Percentiles rank a stretch among this genome's conserved stretches.
phyloP scores from a whole-genome alignment of 2,888 invertebrate species.

The Pandemis corylana region DNA sequence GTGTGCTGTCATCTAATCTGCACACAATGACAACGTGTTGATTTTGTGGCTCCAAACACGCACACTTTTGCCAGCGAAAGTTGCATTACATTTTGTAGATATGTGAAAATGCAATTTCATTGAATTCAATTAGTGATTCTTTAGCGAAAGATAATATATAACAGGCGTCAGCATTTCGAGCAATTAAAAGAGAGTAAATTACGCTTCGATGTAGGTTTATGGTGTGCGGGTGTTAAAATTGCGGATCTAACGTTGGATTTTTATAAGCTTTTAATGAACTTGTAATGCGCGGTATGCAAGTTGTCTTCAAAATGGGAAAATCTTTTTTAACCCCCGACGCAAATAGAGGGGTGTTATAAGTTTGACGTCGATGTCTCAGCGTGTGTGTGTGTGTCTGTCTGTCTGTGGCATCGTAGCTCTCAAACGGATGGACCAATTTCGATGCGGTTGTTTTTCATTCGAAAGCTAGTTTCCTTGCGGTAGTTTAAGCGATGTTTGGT shows the following conservation, averaged over 20 bases:
- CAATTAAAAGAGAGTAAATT: constrained; percentile 36
- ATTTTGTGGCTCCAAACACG: constrained; percentile 56
- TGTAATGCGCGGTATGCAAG: too few species aligned
- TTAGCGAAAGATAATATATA: constrained; percentile 52
- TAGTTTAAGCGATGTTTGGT: too few species aligned
- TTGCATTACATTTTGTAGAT: constrained; percentile 63
- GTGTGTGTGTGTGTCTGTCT: too few species aligned
- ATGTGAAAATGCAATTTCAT: constrained; percentile 73
- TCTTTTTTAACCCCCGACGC: too few species aligned
- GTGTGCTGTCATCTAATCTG: constrained; percentile 59
- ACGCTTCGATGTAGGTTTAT: constrained; percentile 19
- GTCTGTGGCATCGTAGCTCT: too few species aligned
- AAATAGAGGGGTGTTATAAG: too few species aligned
- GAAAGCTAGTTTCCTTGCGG: too few species aligned
- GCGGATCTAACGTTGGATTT: constrained; percentile 18
- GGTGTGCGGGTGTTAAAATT: constrained; percentile 15
- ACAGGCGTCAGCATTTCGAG: constrained; percentile 38
- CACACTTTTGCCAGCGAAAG: constrained; percentile 72
- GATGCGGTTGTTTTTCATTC: too few species aligned
- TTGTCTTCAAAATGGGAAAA: too few species aligned
- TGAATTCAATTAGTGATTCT: constrained; percentile 57
- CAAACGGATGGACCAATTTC: too few species aligned
- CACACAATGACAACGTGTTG: constrained; percentile 70
- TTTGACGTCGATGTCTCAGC: too few species aligned
- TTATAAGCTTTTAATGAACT: too few species aligned